Evolutionary conservation across 2,888 invertebrate genomes (phyloP), one percentile per base, ranked within the genome.

Genomic region (Pachymerium ferrugineum): DNA sequence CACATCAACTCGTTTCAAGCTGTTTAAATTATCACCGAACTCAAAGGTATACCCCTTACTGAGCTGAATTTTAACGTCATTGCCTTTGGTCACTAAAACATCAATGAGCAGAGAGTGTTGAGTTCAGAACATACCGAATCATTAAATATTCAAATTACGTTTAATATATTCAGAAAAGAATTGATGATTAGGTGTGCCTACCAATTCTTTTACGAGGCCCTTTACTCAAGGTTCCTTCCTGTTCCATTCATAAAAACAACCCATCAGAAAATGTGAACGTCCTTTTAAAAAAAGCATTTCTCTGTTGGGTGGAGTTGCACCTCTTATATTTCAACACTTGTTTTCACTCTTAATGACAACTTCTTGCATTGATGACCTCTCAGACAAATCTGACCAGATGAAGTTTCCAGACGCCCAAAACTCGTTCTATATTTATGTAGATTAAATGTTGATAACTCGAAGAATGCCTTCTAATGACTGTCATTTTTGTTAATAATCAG

Each of bases 231-330:
- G 47, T 54, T 54, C 22, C 22, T 54, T 54, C 47, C 47, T 54
- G 47, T 54, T 54, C 47, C 47, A 54, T 54, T 54, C 47, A 54
- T 54, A 54, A 54, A 54, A 54, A 54, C 47, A 54, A 22, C 47
- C 47, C 8, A 54, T 54, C 19, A 19, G 14, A 54, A 54, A 54
- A 54, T 54, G 47, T 54, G 47, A 54, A 54, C 47, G 47, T 19
- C 47, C 47, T 54, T n/a, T 54, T 54, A 19, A 10, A 54, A 54
- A 54, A 54, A 54, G 22, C 47, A 54, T 54, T 54, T 54, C 47
- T 22, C 19, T 54, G 19, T 54, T 54, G 47, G 47, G 47, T 54
- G 47, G 47, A 54, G 47, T 54, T 54, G 47, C 22, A 54, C 22
- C 47, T 54, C 47, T 54, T 22, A 54, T 4, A 5, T 54, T 19